Evolutionary conservation across 2,797 vertebrate genomes (phyloP), one percentile per base, ranked within the genome.

Genomic region (Clarias laeviceps): DNA sequence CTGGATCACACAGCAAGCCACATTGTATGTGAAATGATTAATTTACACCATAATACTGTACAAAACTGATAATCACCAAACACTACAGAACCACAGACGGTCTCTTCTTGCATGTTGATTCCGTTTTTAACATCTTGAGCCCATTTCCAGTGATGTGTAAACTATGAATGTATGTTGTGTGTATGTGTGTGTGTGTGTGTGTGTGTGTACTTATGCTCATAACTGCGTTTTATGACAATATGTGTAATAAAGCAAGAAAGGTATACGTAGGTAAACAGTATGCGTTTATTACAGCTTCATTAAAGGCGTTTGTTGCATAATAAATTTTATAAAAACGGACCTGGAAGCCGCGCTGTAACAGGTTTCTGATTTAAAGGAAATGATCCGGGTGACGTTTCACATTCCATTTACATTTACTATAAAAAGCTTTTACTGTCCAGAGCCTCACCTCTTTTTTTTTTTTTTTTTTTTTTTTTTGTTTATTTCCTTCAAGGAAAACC

Each of bases 291-390:
- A 34, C 65, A 1, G 20, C 4, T 73, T 29, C n/a, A 18, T 56
- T 74, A 56, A 18, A 18, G 54, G n/a, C 45, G 24, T 27, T 3
- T 9, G 2, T 20, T 57, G 50, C 5, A 24, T 59, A 20, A 77
- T 34, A 4, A 20, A 59, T 3, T 29, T 22, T 34, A 6, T 0
- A 77, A 56, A 56, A 27, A 22, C n/a, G 18, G 0, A 27, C 77
- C 77, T 9, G 5, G 57, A 6, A 40, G n/a, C 15, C 5, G 2
- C 6, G 3, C 20, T 2, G 24, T 9, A 64, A 80, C 78, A 27
- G 78, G 74, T 78, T 78, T 78, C 56, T 57, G 54, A 22, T 56
- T 77, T 32, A 77, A 32, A 57, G 27, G 78, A 85, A 73, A 20
- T 62, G 37, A 64, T 50, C 12, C 2, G 32, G 0, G 34, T 20